Percentiles rank a stretch among this genome's conserved stretches.
Evolutionary conservation across 2,888 invertebrate genomes (phyloP).

Genomic region (Amphipyra berbera): DNA sequence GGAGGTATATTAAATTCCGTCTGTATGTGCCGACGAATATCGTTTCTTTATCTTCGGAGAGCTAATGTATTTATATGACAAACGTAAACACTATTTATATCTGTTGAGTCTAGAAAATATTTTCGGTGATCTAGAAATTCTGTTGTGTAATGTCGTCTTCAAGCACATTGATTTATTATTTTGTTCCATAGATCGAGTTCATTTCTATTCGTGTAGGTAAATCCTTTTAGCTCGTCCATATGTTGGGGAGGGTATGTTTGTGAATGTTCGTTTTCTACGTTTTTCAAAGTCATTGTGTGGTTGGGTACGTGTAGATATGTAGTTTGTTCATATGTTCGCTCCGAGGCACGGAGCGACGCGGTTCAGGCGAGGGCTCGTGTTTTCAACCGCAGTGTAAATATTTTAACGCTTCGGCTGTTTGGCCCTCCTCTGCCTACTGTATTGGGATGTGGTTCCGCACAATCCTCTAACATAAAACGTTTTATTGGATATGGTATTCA

Average conservation of each 20-base stretch:
- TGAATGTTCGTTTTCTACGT: conserved; percentile 47
- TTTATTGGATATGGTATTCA: conserved; percentile 48
- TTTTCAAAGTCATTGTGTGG: conserved; percentile 55
- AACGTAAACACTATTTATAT: conserved; percentile 39
- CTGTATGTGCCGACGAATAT: conserved; percentile 34
- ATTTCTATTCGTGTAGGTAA: conserved; percentile 23
- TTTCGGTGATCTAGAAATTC: conserved; percentile 29
- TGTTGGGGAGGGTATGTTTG: conserved; percentile 31
- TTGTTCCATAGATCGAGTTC: conserved; percentile 1
- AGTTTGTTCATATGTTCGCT: conserved; percentile 60
- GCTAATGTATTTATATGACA: conserved; percentile 49
- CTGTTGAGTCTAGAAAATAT: conserved; percentile 36
- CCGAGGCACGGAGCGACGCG: conserved; percentile 63
- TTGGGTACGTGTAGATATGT: conserved; percentile 45
- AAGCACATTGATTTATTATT: conserved; percentile 30
- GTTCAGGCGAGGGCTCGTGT: conserved; percentile 66
- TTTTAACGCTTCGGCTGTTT: conserved; percentile 76
- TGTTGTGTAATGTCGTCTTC: conserved; percentile 28
- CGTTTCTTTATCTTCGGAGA: conserved; percentile 35
- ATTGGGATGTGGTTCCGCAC: conserved; percentile 68
- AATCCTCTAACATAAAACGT: conserved; percentile 45
- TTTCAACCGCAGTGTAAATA: conserved; percentile 82
- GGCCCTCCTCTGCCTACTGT: conserved; percentile 64
- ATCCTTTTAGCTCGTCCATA: conserved; percentile 40
- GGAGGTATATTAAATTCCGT: conserved; percentile 33